Evolutionary conservation across 2,113 vertebrate genomes (phyloP).

Genomic region (Platysteira castanea): DNA sequence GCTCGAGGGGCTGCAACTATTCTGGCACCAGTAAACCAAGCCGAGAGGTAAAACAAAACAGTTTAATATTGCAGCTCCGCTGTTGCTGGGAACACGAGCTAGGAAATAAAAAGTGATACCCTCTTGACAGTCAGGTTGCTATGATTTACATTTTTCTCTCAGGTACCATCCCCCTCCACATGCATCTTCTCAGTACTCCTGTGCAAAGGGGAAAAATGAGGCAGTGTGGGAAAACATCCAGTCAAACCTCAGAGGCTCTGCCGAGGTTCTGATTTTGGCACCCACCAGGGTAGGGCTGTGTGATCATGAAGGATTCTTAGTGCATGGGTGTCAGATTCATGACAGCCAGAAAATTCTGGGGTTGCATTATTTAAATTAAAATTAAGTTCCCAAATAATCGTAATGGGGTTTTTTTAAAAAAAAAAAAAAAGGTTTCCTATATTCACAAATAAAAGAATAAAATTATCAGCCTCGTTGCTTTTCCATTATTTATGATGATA

Average conservation of each 20-base stretch:
- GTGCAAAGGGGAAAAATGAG: neutral
- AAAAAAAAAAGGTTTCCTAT: neutral
- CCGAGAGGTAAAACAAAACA: neutral
- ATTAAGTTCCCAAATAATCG: neutral
- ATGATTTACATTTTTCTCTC: conserved; percentile 12
- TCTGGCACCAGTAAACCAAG: neutral
- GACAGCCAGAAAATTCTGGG: neutral
- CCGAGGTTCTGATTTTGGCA: neutral
- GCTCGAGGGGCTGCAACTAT: neutral
- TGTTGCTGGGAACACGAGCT: neutral
- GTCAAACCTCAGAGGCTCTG: neutral
- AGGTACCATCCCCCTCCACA: conserved; percentile 5
- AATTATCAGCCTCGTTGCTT: neutral
- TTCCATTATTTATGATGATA: neutral
- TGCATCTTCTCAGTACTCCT: neutral
- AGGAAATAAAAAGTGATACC: conserved; percentile 40
- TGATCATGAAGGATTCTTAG: neutral
- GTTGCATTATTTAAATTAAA: neutral
- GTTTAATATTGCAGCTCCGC: neutral
- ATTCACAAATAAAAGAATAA: neutral
- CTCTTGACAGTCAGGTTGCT: conserved; percentile 37
- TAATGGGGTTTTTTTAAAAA: neutral
- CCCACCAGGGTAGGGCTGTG: neutral
- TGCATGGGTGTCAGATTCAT: neutral
- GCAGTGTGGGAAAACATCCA: conserved; percentile 15